A percentile compares a stretch with the other conserved stretches of the same genome.
These are phyloP conservation scores for Cheiracanthium punctorium DNA, from an alignment of 2,888 invertebrate genomes.

Conservation along the genomic window DNA sequence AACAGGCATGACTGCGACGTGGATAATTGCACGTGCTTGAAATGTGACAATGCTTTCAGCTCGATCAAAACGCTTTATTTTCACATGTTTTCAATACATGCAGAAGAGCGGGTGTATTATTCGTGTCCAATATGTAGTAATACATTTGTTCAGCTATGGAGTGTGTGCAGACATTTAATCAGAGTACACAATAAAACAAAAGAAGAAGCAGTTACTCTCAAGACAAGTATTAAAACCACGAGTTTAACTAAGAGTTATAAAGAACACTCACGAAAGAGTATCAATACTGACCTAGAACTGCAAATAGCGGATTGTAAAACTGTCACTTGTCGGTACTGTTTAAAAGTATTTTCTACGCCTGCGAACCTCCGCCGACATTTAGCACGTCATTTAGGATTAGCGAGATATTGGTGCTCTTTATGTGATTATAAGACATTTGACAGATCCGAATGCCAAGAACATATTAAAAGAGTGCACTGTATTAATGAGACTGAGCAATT, in stretches of 20 bases:
- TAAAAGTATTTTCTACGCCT: slow-evolving; percentile 68
- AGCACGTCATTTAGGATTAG: slow-evolving; percentile 83
- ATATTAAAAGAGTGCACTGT: slow-evolving; percentile 45
- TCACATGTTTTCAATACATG: slow-evolving; percentile 86
- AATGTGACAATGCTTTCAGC: slow-evolving; percentile 82
- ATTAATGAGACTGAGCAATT: background rate
- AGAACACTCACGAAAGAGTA: background rate
- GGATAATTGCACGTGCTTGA: slow-evolving; percentile 72
- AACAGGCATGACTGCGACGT: slow-evolving; percentile 74
- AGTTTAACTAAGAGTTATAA: background rate
- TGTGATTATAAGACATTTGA: slow-evolving; percentile 77
- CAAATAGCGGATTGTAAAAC: slow-evolving; percentile 57
- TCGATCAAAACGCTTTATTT: slow-evolving; percentile 85
- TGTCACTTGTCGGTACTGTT: slow-evolving; percentile 74
- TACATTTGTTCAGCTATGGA: slow-evolving; percentile 80
- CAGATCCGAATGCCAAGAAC: slow-evolving; percentile 47
- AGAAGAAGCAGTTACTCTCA: slow-evolving; percentile 73
- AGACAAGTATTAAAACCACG: background rate
- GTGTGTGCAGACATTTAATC: slow-evolving; percentile 74
- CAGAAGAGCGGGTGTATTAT: slow-evolving; percentile 82
- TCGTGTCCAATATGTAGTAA: slow-evolving; percentile 87
- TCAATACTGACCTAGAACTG: background rate
- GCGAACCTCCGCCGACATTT: slow-evolving; percentile 85
- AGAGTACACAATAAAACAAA: slow-evolving; percentile 74
- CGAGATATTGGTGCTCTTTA: slow-evolving; percentile 84